These are phyloP conservation scores for Acholoe squamosa DNA, from an alignment of 2,888 invertebrate genomes.

Conservation along the genomic window DNA sequence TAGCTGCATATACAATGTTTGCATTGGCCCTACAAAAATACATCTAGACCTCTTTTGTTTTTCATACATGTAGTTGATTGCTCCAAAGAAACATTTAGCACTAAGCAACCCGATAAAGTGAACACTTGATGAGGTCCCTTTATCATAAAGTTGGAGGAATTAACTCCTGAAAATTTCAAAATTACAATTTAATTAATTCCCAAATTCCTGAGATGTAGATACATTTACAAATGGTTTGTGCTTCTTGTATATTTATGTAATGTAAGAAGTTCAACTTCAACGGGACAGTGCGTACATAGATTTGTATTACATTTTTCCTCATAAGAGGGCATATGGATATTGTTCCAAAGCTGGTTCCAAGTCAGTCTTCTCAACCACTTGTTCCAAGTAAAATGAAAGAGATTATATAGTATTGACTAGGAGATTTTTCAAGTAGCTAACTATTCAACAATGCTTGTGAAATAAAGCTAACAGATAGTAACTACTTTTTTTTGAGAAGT, in stretches of 20 bases:
- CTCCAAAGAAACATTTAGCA: neutral
- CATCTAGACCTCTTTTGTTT: neutral
- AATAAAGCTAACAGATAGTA: neutral
- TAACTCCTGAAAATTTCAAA: neutral
- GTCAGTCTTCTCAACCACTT: neutral
- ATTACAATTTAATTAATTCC: neutral
- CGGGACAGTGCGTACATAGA: neutral
- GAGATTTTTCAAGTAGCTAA: neutral
- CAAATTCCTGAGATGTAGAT: conserved; percentile 2
- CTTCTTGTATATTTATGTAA: neutral
- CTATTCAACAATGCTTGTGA: neutral
- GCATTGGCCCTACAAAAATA: neutral
- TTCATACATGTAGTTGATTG: too few relatives aligned
- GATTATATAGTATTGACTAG: neutral
- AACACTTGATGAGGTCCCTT: neutral
- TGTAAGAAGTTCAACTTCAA: neutral
- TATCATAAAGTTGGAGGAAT: neutral
- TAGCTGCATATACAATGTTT: neutral
- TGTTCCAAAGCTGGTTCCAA: neutral
- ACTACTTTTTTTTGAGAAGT: too few relatives aligned
- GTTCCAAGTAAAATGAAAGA: neutral
- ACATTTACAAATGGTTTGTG: neutral
- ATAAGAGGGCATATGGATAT: neutral
- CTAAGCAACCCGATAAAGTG: neutral
- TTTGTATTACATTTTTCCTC: neutral